Conservation (phyloP, 1,140 invertebrate genomes). For the Drosophila lini region DNA sequence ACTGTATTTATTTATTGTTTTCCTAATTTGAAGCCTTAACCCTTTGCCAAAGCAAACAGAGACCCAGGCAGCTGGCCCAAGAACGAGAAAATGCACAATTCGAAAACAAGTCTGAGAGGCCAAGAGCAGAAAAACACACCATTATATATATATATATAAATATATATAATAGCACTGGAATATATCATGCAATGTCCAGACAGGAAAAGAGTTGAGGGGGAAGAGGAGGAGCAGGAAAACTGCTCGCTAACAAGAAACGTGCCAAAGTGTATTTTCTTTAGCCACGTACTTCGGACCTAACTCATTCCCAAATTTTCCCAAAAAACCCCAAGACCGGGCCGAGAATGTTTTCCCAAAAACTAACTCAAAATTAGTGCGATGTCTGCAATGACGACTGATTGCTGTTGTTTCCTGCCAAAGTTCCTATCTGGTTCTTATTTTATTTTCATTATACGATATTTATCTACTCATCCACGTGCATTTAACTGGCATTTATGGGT, state of each 20-base stretch:
- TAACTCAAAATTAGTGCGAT: slow-evolving; percentile 76
- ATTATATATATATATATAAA: slow-evolving; percentile 6
- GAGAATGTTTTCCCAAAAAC: slow-evolving; percentile 64
- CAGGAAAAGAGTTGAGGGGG: slow-evolving; percentile 28
- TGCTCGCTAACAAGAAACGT: slow-evolving; percentile 78
- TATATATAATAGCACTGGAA: slow-evolving; percentile 15
- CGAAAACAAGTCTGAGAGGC: background rate
- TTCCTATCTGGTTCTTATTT: slow-evolving; percentile 67
- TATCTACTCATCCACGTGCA: slow-evolving; percentile 82
- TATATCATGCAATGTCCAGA: slow-evolving; percentile 63
- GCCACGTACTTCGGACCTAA: slow-evolving; percentile 55
- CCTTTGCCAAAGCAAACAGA: slow-evolving; percentile 68
- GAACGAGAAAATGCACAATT: slow-evolving; percentile 22
- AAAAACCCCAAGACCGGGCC: slow-evolving; percentile 9
- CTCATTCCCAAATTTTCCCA: slow-evolving; percentile 25
- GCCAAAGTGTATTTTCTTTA: slow-evolving; percentile 80
- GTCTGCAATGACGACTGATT: slow-evolving; percentile 75
- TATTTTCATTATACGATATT: slow-evolving; percentile 83
- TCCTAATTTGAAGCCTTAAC: slow-evolving; percentile 61
- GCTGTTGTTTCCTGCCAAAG: slow-evolving; percentile 42
- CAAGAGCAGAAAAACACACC: slow-evolving; percentile 15
- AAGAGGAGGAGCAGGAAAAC: slow-evolving; percentile 29
- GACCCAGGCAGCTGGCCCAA: slow-evolving; percentile 34
- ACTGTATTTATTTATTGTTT: slow-evolving; percentile 5
- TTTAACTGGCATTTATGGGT: slow-evolving; percentile 68